Evolutionary conservation across 2,888 invertebrate species (phyloP), one percentile per base, ranked within the genome.

Genomic region (Aplocera efformata): DNA sequence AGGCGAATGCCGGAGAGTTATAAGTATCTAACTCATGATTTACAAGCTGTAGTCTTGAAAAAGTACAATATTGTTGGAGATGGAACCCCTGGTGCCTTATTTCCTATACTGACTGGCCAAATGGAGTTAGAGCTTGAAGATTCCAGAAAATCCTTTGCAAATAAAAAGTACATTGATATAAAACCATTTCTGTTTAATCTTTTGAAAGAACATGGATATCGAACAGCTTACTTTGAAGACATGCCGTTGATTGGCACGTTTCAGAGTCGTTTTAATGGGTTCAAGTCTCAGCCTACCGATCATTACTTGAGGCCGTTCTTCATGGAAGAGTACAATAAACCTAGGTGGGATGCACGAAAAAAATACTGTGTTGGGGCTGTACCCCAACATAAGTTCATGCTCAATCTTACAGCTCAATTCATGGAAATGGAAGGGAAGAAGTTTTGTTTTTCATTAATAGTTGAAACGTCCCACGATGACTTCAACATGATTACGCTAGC

Each of bases 181-280:
- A 95, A 94, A 81, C 96, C 96, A 0, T 94, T 97, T 82, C 91
- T 97, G 48, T 98, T 97, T 94, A 92, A 2, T 26, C n/a, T 35
- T n/a, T 8, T 8, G 10, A 9, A 83, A 82, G 0, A 93, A 92
- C 63, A 90, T 17, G 13, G 13, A 17, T 17, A 17, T 17, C 13
- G 91, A 11, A 94, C 95, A 1, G 94, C 94, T 0, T 98, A 94
- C 72, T 93, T 94, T 58, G 98, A 98, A 69, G 98, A 98, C 67
- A 90, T 93, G 54, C 94, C 95, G 0, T 83, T 90, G 60, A 90
- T 94, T 10, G 97, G 97, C 0, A 96, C 96, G 0, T 98, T 98
- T 69, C 96, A 95, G 1, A 96, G 96, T 74, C 90, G 98, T n/a
- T 90, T 98, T 66, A 94, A 94, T 53, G 98, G 98, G 0, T 98